Conservation (phyloP, 1,140 invertebrate species). For the Drosophila carrolli region DNA sequence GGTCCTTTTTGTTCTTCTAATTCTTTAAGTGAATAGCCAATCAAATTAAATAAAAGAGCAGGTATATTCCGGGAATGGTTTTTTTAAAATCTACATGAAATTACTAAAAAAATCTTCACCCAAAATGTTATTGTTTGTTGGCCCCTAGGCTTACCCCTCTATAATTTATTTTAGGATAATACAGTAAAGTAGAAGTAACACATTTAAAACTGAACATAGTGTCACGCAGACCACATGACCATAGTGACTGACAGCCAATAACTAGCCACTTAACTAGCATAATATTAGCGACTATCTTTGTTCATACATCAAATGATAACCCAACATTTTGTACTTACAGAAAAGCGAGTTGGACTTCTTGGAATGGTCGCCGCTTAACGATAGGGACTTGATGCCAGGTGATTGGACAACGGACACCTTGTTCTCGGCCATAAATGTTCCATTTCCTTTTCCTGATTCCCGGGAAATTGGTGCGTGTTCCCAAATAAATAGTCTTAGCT, state of each 20-base stretch:
- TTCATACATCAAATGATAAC: background rate
- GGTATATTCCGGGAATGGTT: no score
- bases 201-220: no score
- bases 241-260: background rate
- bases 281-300: background rate
- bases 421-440: conserved; percentile 95
- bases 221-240: conserved; percentile 7
- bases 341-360: conserved; percentile 92
- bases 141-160: no score
- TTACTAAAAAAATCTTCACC: no score
- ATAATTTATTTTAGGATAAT: no score
- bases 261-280: background rate
- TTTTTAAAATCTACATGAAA: no score
- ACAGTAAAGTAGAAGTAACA: no score
- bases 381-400: conserved; percentile 90
- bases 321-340: conserved; percentile 79
- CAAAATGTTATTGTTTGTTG: no score
- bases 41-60: background rate
- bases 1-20: background rate
- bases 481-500: background rate
- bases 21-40: background rate
- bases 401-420: conserved; percentile 92
- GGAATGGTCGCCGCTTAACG: conserved; percentile 90
- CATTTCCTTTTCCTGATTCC: conserved; percentile 98
- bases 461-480: conserved; percentile 93